These are phyloP conservation scores for Metacarcinus magister DNA, from an alignment of 2,888 invertebrate species.

Conservation along the genomic window DNA sequence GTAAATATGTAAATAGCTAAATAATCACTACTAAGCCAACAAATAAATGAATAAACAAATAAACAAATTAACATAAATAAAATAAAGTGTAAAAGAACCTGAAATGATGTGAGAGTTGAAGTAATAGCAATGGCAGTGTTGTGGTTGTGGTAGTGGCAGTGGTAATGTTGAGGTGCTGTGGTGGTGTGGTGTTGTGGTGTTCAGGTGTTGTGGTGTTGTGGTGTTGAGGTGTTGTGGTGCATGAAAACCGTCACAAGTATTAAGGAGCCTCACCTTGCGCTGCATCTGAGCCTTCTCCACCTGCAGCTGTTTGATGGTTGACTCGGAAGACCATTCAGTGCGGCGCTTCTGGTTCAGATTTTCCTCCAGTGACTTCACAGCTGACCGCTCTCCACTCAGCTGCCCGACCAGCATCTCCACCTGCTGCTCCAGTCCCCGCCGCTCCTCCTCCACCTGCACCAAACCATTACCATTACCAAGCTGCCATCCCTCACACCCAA, in stretches of 20 bases:
- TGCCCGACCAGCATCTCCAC: conserved; percentile 71
- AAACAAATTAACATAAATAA: background rate
- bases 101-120: background rate
- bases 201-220: background rate
- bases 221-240: background rate
- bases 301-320: conserved; percentile 73
- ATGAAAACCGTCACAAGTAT: too few species aligned
- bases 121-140: too few species aligned
- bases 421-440: conserved; percentile 69
- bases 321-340: conserved; percentile 74
- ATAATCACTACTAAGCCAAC: background rate
- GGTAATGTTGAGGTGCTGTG: too few species aligned
- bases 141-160: too few species aligned
- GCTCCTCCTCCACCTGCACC: conserved; percentile 46
- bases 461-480: background rate
- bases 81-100: background rate
- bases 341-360: conserved; percentile 78
- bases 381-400: conserved; percentile 66
- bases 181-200: background rate
- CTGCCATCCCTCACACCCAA: background rate
- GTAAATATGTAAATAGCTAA: background rate
- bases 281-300: conserved; percentile 80
- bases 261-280: conserved; percentile 70
- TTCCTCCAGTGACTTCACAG: conserved; percentile 73
- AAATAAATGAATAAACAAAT: background rate